Conservation (phyloP, 2,888 invertebrate species). For the Theodoxus fluviatilis region DNA sequence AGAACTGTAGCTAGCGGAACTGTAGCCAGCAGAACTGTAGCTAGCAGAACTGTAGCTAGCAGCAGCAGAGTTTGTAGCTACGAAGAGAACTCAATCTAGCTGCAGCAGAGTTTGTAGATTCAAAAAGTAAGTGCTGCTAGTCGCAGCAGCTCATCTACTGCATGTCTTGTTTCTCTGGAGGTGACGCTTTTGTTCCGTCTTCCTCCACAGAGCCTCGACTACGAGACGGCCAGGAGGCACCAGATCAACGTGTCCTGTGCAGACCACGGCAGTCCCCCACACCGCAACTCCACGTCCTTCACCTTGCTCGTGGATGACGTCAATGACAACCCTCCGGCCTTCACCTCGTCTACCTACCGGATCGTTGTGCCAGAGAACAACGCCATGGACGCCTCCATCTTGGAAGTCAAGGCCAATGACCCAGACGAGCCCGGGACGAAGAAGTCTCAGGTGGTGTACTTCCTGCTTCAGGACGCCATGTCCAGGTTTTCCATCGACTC, state of each 20-base stretch:
- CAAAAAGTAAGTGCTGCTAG: too few species aligned
- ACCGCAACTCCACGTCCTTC: conserved; percentile 33
- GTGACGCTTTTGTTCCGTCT: too few species aligned
- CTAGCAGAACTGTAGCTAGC: too few species aligned
- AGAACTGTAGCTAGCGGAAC: too few species aligned
- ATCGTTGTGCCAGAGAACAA: conserved; percentile 36
- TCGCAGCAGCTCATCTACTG: too few species aligned
- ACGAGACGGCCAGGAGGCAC: conserved; percentile 34
- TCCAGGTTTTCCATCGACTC: conserved; percentile 37
- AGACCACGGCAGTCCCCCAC: conserved; percentile 37
- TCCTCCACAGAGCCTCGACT: conserved; percentile 33
- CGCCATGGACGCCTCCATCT: conserved; percentile 32
- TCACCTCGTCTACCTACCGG: conserved; percentile 30
- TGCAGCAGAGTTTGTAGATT: too few species aligned
- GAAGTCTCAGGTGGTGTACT: conserved; percentile 38
- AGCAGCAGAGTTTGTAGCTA: too few species aligned
- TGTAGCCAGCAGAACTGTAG: too few species aligned
- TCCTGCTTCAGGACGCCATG: conserved; percentile 28
- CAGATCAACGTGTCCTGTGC: conserved; percentile 37
- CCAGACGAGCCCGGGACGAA: conserved; percentile 40
- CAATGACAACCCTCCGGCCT: conserved; percentile 41
- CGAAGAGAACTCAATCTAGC: too few species aligned
- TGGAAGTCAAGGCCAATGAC: conserved; percentile 39
- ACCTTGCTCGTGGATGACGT: conserved; percentile 35
- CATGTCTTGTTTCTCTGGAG: too few species aligned